Evolutionary conservation across 2,797 vertebrate species (phyloP).

Genomic region (Luscinia luscinia): DNA sequence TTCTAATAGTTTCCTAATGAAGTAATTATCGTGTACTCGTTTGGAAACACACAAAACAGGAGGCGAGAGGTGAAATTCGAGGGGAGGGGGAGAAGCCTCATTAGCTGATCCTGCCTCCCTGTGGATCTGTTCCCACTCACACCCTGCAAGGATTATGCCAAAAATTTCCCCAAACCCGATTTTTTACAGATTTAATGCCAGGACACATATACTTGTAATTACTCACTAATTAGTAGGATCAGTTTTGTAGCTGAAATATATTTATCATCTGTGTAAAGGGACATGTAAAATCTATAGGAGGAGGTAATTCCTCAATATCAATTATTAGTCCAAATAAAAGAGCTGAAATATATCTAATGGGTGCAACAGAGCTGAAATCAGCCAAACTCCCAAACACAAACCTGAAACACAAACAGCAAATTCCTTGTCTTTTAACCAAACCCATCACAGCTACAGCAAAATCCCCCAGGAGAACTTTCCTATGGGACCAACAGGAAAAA

Average conservation of each 20-base stretch:
- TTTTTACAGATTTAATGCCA: not conserved
- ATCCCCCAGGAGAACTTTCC: not conserved
- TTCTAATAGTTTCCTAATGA: slow-evolving; percentile 67
- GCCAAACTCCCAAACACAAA: not conserved
- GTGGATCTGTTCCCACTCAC: not conserved
- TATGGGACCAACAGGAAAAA: not conserved
- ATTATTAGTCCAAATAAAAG: not conserved
- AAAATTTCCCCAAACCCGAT: not conserved
- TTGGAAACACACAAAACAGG: not conserved
- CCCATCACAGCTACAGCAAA: not conserved
- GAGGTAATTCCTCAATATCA: not conserved
- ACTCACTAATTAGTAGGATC: not conserved
- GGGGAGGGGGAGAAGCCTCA: not conserved
- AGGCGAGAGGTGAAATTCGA: not conserved
- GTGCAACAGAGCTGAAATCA: not conserved
- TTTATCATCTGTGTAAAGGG: not conserved
- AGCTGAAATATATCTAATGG: not conserved
- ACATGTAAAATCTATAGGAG: not conserved
- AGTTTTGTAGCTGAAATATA: fast-evolving
- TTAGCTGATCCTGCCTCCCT: slow-evolving; percentile 17
- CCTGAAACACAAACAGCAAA: not conserved
- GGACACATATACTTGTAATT: fast-evolving
- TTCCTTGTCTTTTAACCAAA: not conserved
- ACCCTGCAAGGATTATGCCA: fast-evolving
- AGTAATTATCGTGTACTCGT: slow-evolving; percentile 30